These are phyloP conservation scores for Melanotus villosus DNA, from an alignment of 2,888 invertebrate species.

Conservation along the genomic window DNA sequence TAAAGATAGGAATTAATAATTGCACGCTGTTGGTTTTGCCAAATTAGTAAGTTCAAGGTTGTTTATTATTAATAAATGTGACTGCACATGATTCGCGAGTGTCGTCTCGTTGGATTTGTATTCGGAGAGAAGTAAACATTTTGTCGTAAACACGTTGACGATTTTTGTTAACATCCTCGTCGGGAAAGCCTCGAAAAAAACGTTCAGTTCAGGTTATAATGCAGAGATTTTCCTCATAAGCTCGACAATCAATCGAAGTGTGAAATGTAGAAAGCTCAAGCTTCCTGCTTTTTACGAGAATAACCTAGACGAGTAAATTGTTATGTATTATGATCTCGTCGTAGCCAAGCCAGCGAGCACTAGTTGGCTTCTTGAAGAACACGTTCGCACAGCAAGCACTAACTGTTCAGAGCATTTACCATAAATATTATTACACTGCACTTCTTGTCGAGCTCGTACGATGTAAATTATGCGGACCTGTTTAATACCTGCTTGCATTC, in stretches of 20 bases:
- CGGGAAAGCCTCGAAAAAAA: no score
- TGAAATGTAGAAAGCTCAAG: conserved; percentile 22
- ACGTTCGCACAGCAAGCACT: conserved; percentile 44
- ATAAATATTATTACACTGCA: conserved; percentile 48
- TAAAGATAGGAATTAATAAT: background rate
- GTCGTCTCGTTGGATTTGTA: no score
- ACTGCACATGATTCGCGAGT: background rate
- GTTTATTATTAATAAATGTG: background rate
- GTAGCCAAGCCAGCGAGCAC: conserved; percentile 34
- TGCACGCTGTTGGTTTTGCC: background rate
- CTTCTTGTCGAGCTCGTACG: conserved; percentile 44
- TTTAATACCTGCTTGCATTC: conserved; percentile 46
- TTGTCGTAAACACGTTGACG: no score
- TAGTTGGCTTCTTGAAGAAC: conserved; percentile 42
- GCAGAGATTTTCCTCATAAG: conserved; percentile 2
- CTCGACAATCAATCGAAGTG: conserved; percentile 19
- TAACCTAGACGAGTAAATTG: conserved; percentile 36
- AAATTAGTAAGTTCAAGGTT: conserved; percentile 25
- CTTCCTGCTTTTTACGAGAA: conserved; percentile 31
- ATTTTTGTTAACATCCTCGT: no score
- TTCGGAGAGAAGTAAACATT: no score
- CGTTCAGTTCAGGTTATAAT: background rate
- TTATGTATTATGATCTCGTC: conserved; percentile 34
- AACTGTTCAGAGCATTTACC: conserved; percentile 48
- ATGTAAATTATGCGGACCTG: conserved; percentile 46